A percentile compares a stretch with the other conserved stretches of the same genome.
These are phyloP conservation scores for Idris sp. DNA, from an alignment of 1,140 invertebrate genomes.

Conservation along the genomic window DNA sequence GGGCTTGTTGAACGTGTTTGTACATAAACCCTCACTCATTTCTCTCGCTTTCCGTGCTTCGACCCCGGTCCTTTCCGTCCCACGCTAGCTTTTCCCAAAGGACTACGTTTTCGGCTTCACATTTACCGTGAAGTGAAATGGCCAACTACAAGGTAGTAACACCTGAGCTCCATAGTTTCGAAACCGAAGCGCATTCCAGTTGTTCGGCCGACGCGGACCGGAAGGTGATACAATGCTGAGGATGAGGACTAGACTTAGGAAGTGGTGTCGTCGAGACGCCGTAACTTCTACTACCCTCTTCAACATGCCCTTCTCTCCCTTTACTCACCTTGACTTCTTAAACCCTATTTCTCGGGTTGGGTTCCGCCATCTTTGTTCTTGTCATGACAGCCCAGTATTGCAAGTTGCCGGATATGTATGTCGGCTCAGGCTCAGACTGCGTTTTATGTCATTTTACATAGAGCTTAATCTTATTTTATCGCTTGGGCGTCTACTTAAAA, in stretches of 20 bases:
- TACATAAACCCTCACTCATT: slow-evolving; percentile 59
- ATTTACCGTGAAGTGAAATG: slow-evolving; percentile 66
- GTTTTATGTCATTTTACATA: slow-evolving; percentile 27
- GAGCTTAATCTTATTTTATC: too few relatives aligned
- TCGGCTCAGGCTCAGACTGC: slow-evolving; percentile 32
- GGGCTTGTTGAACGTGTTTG: slow-evolving; percentile 56
- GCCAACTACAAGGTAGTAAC: slow-evolving; percentile 67
- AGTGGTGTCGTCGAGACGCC: slow-evolving; percentile 64
- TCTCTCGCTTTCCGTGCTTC: slow-evolving; percentile 38
- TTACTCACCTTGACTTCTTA: slow-evolving; percentile 28
- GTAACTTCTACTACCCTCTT: slow-evolving; percentile 63
- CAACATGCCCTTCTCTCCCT: slow-evolving; percentile 18
- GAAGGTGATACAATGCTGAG: slow-evolving; percentile 59
- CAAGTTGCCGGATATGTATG: slow-evolving; percentile 46
- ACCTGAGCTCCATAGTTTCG: slow-evolving; percentile 68
- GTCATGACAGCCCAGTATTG: slow-evolving; percentile 28
- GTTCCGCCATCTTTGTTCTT: slow-evolving; percentile 39
- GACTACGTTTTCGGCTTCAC: slow-evolving; percentile 64
- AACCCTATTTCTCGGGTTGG: slow-evolving; percentile 26
- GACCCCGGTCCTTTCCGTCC: slow-evolving; percentile 19
- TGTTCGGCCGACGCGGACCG: slow-evolving; percentile 42
- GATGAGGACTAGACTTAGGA: slow-evolving; percentile 63
- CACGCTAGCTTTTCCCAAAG: slow-evolving; percentile 29
- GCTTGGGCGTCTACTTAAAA: too few relatives aligned
- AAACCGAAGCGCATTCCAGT: slow-evolving; percentile 53